Evolutionary conservation across 1,140 invertebrate species (phyloP), one percentile per base, ranked within the genome.

Genomic region (Heliothis subflexa): DNA sequence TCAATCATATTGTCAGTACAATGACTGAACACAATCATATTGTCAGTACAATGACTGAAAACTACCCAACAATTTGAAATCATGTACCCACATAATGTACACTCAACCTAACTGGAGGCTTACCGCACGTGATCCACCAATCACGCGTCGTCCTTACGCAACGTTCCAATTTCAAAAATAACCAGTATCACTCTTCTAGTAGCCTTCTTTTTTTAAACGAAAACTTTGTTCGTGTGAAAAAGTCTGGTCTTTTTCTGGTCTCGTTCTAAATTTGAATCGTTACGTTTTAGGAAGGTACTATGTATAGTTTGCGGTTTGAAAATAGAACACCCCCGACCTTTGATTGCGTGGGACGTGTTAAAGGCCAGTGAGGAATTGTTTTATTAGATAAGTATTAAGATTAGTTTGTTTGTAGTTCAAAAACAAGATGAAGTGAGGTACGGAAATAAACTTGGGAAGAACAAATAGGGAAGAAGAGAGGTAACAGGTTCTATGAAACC

Each of bases 221-320:
- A 61, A 61, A 61, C 5, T 61, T 61, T 61, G 11, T 33, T 55
- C 54, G 54, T 55, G 11, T 55, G 54, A 55, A 55, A 54, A 55
- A 55, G 54, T 55, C 54, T 55, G 54, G 54, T 55, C 52, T 54
- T 54, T 55, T 55, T 55, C 54, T 55, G 54, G 4, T 55, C 33
- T 21, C 54, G 7, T 55, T 55, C 54, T 55, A 55, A 18, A 55
- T 55, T 18, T 55, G 18, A 11, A 11, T 18, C 54, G 54, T 55
- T 55, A 55, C 54, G 54, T 18, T 55, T 21, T 0, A 10, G 11
- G 54, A 18, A 55, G 54, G 54, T 55, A 54, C 0, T 54, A 54
- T n/a, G 1, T 54, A 7, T 50, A 54, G 54, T 55, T 55, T 55
- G 54, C 16, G 7, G 54, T 21, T 40, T 55, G 16, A 21, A 10